Conservation (phyloP, 2,888 invertebrate genomes). For the Trissolcus japonicus region DNA sequence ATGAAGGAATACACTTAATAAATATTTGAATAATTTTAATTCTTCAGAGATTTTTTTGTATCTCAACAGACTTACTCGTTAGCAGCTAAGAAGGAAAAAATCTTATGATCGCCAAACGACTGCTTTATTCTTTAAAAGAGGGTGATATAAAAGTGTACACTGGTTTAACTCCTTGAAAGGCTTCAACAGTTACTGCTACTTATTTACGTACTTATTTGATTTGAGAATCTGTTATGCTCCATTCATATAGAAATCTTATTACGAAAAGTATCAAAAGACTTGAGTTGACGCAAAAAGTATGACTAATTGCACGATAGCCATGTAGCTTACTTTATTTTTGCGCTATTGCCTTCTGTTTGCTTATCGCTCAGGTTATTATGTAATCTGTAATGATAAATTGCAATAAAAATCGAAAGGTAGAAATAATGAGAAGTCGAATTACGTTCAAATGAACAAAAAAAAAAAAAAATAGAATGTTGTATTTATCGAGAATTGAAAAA, state of each 20-base stretch:
- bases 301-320: background rate
- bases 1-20: no score
- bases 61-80: no score
- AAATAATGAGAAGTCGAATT: no score
- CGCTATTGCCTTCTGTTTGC: no score
- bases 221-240: background rate
- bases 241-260: background rate
- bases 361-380: no score
- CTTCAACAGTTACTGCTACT: slow-evolving; percentile 1
- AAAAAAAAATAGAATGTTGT: background rate
- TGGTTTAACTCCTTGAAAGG: slow-evolving; percentile 1
- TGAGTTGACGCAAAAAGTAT: background rate
- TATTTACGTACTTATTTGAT: slow-evolving; percentile 1
- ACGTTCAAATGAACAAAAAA: no score
- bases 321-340: no score
- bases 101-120: background rate
- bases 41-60: no score
- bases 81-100: background rate
- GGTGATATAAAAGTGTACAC: slow-evolving; percentile 1
- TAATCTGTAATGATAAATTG: no score
- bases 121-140: background rate
- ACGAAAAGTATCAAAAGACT: slow-evolving; percentile 2
- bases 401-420: no score
- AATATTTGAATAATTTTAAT: no score
- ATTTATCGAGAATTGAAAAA: background rate